Evolutionary conservation across 2,888 invertebrate species (phyloP).

Genomic region (Antheraea assamensis): DNA sequence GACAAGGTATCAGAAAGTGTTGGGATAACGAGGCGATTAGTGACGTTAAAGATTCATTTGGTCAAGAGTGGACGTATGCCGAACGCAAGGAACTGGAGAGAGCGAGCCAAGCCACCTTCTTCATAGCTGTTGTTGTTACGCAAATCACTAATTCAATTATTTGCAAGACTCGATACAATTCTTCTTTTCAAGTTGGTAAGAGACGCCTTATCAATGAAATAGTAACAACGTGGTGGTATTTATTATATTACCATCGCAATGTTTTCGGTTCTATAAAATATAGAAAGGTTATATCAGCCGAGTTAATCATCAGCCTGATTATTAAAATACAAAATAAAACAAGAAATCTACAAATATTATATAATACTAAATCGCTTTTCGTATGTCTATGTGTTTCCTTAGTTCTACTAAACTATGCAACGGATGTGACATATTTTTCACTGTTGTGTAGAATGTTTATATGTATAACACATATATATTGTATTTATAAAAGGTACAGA

Average conservation of each 20-base stretch:
- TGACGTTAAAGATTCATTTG: conserved; percentile 86
- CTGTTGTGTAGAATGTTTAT: too few relatives aligned
- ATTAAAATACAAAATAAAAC: too few relatives aligned
- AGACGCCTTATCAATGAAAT: neutral
- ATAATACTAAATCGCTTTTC: too few relatives aligned
- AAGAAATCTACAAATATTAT: too few relatives aligned
- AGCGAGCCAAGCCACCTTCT: conserved; percentile 88
- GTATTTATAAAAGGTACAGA: too few relatives aligned
- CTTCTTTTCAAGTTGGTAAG: conserved; percentile 86
- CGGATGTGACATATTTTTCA: too few relatives aligned
- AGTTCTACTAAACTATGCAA: too few relatives aligned
- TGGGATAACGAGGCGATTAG: conserved; percentile 89
- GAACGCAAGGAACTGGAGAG: conserved; percentile 86
- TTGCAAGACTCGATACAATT: conserved; percentile 88
- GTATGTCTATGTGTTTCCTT: too few relatives aligned
- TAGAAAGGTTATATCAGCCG: too few relatives aligned
- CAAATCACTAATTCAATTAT: conserved; percentile 89
- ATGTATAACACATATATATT: too few relatives aligned
- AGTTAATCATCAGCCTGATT: too few relatives aligned
- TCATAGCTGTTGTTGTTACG: conserved; percentile 86
- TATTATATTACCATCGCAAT: neutral
- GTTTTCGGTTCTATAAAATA: neutral
- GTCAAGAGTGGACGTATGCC: conserved; percentile 88
- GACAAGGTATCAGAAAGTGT: conserved; percentile 81
- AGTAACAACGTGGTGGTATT: neutral